These are phyloP conservation scores for Holothuria leucospilota DNA, from an alignment of 53 echinoderm and acorn worm genomes.

Conservation along the genomic window DNA sequence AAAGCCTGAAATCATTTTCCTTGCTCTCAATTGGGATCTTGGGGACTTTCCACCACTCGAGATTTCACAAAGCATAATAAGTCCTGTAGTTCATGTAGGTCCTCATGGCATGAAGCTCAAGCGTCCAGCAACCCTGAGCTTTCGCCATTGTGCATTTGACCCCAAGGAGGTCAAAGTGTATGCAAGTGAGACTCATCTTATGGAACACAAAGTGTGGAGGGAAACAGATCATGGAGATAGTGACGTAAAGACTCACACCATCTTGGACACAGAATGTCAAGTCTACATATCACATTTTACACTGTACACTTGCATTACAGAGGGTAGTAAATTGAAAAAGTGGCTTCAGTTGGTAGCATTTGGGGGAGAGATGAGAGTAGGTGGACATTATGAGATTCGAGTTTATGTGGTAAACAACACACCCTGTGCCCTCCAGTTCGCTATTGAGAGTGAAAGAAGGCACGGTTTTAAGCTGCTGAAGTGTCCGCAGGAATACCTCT, in stretches of 20 bases:
- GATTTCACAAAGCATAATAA: conserved; percentile 70
- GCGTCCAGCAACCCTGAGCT: conserved; percentile 79
- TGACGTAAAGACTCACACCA: conserved; percentile 54
- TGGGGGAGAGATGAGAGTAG: conserved; percentile 62
- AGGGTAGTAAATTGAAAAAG: conserved; percentile 69
- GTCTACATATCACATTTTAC: conserved; percentile 84
- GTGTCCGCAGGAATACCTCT: conserved; percentile 75
- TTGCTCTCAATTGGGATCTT: conserved; percentile 92
- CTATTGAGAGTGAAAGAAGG: conserved; percentile 78
- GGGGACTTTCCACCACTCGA: conserved; percentile 79
- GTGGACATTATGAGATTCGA: conserved; percentile 75
- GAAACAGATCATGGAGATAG: conserved; percentile 24
- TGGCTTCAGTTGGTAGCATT: conserved; percentile 93
- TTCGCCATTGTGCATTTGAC: conserved; percentile 85
- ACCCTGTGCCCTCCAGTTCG: conserved; percentile 94
- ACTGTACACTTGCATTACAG: conserved; percentile 80
- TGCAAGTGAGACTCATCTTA: conserved; percentile 85
- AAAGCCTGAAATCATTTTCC: conserved; percentile 64
- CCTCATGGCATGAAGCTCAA: conserved; percentile 82
- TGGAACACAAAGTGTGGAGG: conserved; percentile 77
- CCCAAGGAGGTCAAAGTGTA: conserved; percentile 60
- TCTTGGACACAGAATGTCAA: conserved; percentile 76
- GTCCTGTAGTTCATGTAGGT: conserved; percentile 93
- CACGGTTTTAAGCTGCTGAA: conserved; percentile 65
- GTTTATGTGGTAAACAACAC: conserved; percentile 91